Conservation (phyloP, 2,797 vertebrate species). For the Gymnocypris eckloni region DNA sequence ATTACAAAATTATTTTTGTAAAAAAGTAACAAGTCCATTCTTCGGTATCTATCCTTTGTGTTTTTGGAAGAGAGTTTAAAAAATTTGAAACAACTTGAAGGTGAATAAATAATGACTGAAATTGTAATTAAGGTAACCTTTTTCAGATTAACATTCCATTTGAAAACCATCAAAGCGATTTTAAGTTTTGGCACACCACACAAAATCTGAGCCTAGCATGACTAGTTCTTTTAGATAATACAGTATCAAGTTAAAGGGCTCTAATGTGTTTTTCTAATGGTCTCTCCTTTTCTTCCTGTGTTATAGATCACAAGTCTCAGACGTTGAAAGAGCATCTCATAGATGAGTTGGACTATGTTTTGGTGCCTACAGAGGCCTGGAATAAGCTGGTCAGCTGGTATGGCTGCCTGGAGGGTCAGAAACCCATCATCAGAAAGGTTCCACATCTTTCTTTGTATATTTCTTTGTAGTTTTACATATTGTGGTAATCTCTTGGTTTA, state of each 20-base stretch:
- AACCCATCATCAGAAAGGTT: constrained; percentile 93
- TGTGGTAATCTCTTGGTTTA: not conserved
- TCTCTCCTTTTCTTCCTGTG: constrained; percentile 38
- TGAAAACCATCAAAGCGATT: not conserved
- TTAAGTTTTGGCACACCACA: not conserved
- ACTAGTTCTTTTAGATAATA: not conserved
- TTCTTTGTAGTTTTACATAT: not conserved
- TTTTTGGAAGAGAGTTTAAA: not conserved
- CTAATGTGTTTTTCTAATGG: constrained; percentile 7
- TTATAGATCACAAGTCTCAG: constrained; percentile 88
- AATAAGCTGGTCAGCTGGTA: constrained; percentile 92
- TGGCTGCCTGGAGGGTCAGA: constrained; percentile 88
- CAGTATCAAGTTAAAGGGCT: not conserved
- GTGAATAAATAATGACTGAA: not conserved
- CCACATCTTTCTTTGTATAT: constrained; percentile 34
- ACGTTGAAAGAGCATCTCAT: constrained; percentile 94
- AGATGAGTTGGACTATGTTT: constrained; percentile 94
- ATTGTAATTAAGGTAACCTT: not conserved
- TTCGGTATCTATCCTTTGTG: not conserved
- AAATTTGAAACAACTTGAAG: not conserved
- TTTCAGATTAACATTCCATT: not conserved
- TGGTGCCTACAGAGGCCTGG: constrained; percentile 94
- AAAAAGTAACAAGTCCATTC: not conserved
- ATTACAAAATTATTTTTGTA: too few relatives aligned
- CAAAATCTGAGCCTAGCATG: not conserved